Evolutionary conservation across 2,113 vertebrate genomes (phyloP).

Genomic region (Burhinus bistriatus): DNA sequence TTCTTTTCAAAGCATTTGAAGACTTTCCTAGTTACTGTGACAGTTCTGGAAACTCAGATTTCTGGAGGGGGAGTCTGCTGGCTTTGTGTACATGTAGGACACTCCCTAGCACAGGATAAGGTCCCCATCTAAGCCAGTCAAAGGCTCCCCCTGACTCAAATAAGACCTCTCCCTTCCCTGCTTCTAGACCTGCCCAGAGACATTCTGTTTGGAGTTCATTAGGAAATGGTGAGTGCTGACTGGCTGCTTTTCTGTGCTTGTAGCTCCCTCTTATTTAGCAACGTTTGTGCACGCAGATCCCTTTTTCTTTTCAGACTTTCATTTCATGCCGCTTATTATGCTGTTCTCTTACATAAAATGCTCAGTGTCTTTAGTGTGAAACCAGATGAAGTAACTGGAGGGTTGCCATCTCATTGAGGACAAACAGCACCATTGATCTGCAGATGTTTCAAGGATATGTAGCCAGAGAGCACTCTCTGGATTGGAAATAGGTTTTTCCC

Average conservation of each 20-base stretch:
- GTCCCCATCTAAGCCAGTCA: background rate
- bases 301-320: background rate
- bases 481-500: background rate
- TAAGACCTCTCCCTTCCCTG: background rate
- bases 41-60: background rate
- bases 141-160: background rate
- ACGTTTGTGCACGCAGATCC: background rate
- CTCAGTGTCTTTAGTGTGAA: background rate
- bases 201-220: background rate
- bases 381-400: background rate
- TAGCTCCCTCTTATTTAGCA: background rate
- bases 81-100: background rate
- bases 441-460: background rate
- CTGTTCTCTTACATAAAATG: background rate
- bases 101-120: background rate
- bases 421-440: background rate
- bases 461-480: background rate
- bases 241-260: background rate
- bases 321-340: background rate
- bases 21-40: background rate
- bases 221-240: background rate
- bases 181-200: background rate
- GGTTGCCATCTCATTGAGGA: background rate
- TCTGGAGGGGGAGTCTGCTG: background rate
- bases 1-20: background rate